Evolutionary conservation across 2,888 invertebrate genomes (phyloP).

Genomic region (Nebria brevicollis): DNA sequence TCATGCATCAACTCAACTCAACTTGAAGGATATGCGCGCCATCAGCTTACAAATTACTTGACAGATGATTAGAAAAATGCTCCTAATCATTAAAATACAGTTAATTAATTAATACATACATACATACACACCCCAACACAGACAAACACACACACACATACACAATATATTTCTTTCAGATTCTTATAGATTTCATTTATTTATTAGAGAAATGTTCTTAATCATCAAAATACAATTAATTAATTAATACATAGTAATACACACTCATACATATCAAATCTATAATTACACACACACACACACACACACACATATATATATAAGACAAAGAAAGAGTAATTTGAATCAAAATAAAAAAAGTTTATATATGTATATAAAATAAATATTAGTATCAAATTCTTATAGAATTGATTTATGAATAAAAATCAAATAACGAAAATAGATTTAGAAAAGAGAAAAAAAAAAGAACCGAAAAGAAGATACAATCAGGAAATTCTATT

Average conservation of each 20-base stretch:
- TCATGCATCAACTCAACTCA: neutral
- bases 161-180: too few species aligned
- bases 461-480: neutral
- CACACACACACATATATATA: neutral
- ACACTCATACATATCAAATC: neutral
- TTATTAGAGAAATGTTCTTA: neutral
- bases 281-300: too few species aligned
- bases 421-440: too few species aligned
- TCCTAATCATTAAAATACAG: neutral
- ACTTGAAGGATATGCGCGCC: neutral
- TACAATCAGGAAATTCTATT: conserved; percentile 29
- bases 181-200: too few species aligned
- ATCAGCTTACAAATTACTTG: neutral
- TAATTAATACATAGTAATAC: neutral
- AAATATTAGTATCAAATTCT: too few species aligned
- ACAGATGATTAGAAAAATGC: neutral
- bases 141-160: too few species aligned
- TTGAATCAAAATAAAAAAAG: too few species aligned
- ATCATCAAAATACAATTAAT: neutral
- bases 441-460: too few species aligned
- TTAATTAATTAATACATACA: neutral
- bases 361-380: too few species aligned
- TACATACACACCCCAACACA: neutral
- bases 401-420: too few species aligned
- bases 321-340: neutral